These are phyloP conservation scores for Stenotaenia linearis DNA, from an alignment of 2,888 invertebrate species.

Conservation along the genomic window DNA sequence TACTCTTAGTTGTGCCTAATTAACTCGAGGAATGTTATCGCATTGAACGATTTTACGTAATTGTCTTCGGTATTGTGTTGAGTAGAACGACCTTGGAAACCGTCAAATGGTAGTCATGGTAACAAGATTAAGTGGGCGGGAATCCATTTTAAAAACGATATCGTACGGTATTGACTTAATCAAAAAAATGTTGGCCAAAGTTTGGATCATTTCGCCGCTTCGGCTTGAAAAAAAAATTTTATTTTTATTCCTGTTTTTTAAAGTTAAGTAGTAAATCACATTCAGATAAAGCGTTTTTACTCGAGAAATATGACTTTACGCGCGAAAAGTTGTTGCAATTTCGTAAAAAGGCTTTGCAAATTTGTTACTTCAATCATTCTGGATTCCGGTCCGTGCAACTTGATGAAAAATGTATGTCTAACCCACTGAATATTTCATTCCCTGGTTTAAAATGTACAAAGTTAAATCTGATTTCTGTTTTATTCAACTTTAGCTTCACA, in stretches of 20 bases:
- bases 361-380: too few relatives aligned
- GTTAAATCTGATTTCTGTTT: background rate
- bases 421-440: background rate
- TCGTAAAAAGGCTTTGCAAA: too few relatives aligned
- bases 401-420: background rate
- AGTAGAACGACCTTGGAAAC: background rate
- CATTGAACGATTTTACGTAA: background rate
- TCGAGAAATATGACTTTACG: too few relatives aligned
- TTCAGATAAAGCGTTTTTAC: too few relatives aligned
- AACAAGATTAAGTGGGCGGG: background rate
- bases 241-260: too few relatives aligned
- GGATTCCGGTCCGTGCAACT: too few relatives aligned
- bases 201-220: too few relatives aligned
- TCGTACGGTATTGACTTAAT: background rate
- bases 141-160: background rate
- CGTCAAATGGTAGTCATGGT: background rate
- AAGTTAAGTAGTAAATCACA: too few relatives aligned
- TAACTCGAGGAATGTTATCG: background rate
- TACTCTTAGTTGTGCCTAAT: background rate
- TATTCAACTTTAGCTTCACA: too few relatives aligned
- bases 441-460: background rate
- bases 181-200: background rate
- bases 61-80: background rate
- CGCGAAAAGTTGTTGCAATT: too few relatives aligned
- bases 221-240: background rate